A percentile compares a stretch with the other conserved stretches of the same genome.
These are phyloP conservation scores for Sebastes minor DNA, from an alignment of 2,797 vertebrate genomes.

Conservation along the genomic window DNA sequence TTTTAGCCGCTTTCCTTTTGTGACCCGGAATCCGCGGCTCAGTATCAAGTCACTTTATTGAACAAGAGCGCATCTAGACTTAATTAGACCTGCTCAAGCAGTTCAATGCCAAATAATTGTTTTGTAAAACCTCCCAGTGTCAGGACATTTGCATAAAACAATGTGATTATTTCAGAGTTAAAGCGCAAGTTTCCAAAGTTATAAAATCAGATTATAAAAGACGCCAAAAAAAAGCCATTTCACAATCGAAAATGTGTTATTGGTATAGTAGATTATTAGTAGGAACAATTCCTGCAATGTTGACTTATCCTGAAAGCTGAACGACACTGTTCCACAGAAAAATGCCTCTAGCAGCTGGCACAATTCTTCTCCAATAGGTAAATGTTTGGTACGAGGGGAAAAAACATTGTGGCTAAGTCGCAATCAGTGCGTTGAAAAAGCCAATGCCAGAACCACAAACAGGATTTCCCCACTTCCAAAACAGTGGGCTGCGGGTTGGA, in stretches of 20 bases:
- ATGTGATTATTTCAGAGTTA: slow-evolving; percentile 11
- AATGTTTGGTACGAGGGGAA: slow-evolving; percentile 47
- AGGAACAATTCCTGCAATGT: neutral
- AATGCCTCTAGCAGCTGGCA: slow-evolving; percentile 17
- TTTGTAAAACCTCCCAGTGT: slow-evolving; percentile 27
- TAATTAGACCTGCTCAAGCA: slow-evolving; percentile 46
- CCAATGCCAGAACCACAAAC: slow-evolving; percentile 71
- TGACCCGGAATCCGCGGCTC: slow-evolving; percentile 44
- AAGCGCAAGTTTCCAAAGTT: neutral
- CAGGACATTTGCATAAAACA: slow-evolving; percentile 39
- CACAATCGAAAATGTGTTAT: neutral
- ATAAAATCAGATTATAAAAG: neutral
- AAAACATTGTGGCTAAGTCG: slow-evolving; percentile 51
- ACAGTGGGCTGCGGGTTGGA: slow-evolving; percentile 60
- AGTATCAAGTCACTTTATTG: slow-evolving; percentile 28
- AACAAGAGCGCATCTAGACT: slow-evolving; percentile 37
- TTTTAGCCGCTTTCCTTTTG: slow-evolving; percentile 40
- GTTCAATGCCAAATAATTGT: slow-evolving; percentile 44
- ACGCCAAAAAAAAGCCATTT: neutral
- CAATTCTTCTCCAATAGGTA: slow-evolving; percentile 47
- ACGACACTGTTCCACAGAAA: neutral
- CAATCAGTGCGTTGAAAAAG: slow-evolving; percentile 55
- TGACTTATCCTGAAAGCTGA: neutral
- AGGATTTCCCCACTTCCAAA: slow-evolving; percentile 74
- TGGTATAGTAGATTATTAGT: neutral